Evolutionary conservation across 2,888 invertebrate genomes (phyloP).

Genomic region (Drosophila atripex): DNA sequence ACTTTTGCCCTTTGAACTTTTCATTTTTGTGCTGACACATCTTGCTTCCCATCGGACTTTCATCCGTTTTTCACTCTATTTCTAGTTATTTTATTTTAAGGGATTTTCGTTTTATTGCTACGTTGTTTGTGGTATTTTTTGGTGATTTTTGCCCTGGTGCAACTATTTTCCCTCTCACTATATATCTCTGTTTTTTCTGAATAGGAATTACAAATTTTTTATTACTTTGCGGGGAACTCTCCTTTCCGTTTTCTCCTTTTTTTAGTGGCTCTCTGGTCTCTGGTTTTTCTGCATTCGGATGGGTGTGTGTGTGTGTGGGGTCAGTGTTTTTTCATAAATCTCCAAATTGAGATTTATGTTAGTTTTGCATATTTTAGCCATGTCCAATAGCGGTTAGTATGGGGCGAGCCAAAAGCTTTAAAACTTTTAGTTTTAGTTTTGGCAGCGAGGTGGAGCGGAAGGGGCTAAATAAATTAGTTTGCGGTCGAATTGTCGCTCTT

Average conservation of each 20-base stretch:
- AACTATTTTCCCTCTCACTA: conserved; percentile 55
- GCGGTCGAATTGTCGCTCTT: conserved; percentile 72
- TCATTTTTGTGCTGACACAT: conserved; percentile 19
- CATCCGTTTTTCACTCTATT: conserved; percentile 5
- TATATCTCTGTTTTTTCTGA: conserved; percentile 40
- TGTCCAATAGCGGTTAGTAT: conserved; percentile 67
- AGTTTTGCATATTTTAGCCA: conserved; percentile 79
- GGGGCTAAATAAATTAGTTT: conserved; percentile 77
- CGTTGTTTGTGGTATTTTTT: conserved; percentile 67
- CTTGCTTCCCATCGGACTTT: conserved; percentile 3
- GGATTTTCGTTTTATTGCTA: conserved; percentile 65
- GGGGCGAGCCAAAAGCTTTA: conserved; percentile 46
- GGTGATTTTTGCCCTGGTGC: conserved; percentile 69
- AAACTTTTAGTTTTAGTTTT: conserved; percentile 54
- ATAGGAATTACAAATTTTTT: conserved; percentile 77
- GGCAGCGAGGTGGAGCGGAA: conserved; percentile 25
- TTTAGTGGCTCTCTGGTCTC: conserved; percentile 19
- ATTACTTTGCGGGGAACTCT: conserved; percentile 61
- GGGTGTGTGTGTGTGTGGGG: conserved; percentile 29
- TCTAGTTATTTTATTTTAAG: conserved; percentile 31
- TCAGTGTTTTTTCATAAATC: conserved; percentile 72
- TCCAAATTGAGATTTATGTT: conserved; percentile 79
- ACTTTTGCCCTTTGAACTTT: conserved; percentile 53
- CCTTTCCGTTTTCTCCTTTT: conserved; percentile 3
- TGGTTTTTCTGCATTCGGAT: conserved; percentile 14